Base-by-base conservation (phyloP, 2,113 vertebrate genomes). In the Girardinichthys multiradiatus region DNA sequence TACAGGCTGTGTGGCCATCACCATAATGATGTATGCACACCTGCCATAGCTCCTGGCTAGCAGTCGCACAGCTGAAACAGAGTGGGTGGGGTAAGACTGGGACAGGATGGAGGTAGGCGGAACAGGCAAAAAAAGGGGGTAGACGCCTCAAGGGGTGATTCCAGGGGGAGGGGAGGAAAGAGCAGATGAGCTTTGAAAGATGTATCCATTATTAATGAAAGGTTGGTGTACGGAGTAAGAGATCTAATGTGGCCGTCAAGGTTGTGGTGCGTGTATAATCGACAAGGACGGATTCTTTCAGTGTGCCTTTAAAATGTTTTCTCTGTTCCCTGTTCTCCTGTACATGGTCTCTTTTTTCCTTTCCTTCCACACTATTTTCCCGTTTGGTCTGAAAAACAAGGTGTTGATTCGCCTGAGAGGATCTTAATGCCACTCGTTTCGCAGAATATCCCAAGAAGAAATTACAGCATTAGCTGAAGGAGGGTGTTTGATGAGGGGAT, bases 171-270 rank as follows among this genome's bases (percentile, higher is more conserved):
- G 66, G 81, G 74, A 65, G 42, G 42, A 37, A 69, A 74, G 67
- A 86, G 87, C 79, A 90, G 90, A 87, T 83, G 78, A 89, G 85
- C 81, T 51, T 30, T 79, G 87, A 89, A 82, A 83, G 89, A 86
- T 64, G 79, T 80, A 93, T 94, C 80, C 72, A 94, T 95, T 95
- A 94, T 94, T 95, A 91, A 95, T 94, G 89, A 30, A 70, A 70
- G 84, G 88, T 91, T 90, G 88, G 84, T 92, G 89, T 87, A 86
- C 60, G 76, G 87, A 90, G 91, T 90, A 91, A 93, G 82, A 88
- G 92, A 94, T 93, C 93, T 94, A 93, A 94, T 94, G 90, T 86
- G 89, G 89, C 80, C 85, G 70, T 86, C 89, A 87, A 87, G 89
- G 90, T 85, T 86, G 91, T 73, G 73, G 86, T 60, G 87, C 62